These are phyloP conservation scores for Cynopterus sphinx DNA, from an alignment of 2,797 vertebrate genomes.

Conservation along the genomic window DNA sequence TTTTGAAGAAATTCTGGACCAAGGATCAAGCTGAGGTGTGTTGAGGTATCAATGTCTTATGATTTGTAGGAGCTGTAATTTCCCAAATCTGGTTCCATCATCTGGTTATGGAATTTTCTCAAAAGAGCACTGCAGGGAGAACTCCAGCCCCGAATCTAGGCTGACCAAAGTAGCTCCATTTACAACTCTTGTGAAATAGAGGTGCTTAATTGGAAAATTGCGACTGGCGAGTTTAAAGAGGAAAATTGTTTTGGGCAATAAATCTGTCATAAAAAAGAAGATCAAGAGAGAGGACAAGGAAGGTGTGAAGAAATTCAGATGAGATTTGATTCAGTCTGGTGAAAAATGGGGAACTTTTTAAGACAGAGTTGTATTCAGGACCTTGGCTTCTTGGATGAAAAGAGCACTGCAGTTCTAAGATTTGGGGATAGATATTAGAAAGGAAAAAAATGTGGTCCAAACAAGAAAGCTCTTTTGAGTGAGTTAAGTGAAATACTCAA, in stretches of 20 bases:
- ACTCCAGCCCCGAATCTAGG: background rate
- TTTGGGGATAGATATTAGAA: background rate
- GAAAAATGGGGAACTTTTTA: background rate
- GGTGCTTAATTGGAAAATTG: background rate
- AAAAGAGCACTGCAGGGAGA: background rate
- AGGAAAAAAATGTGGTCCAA: background rate
- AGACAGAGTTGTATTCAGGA: background rate
- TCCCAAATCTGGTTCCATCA: background rate
- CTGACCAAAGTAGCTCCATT: background rate
- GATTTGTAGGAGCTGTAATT: background rate
- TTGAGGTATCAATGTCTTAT: background rate
- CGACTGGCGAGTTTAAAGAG: background rate
- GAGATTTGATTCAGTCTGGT: background rate
- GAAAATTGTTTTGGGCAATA: background rate
- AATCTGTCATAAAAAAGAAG: background rate
- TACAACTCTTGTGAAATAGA: background rate
- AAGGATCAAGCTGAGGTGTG: background rate
- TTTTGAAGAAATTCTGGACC: background rate
- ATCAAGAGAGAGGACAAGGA: background rate
- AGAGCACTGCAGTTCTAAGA: background rate
- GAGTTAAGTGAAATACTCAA: background rate
- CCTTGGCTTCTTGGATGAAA: background rate
- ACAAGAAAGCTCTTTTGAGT: background rate
- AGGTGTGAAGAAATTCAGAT: background rate
- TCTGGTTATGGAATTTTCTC: background rate